These are phyloP conservation scores for Hecatera dysodea DNA, from an alignment of 2,888 invertebrate genomes.

Conservation along the genomic window DNA sequence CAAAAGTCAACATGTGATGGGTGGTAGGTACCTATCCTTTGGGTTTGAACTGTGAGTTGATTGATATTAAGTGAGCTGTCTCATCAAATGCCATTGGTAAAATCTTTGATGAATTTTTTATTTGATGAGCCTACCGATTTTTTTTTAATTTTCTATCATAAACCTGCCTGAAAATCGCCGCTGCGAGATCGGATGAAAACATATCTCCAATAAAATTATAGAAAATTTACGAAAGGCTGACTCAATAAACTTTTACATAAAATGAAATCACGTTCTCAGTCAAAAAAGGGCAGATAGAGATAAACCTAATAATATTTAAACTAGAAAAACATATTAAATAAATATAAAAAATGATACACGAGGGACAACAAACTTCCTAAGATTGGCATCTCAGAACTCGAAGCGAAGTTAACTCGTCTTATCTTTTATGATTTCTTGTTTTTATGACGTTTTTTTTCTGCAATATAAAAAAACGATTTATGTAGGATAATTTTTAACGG, in stretches of 20 bases:
- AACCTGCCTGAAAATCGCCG: neutral
- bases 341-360: constrained; percentile 27
- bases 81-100: too few species aligned
- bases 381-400: constrained; percentile 51
- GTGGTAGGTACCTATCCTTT: too few species aligned
- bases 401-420: constrained; percentile 30
- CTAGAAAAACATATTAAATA: constrained; percentile 21
- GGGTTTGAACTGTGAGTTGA: too few species aligned
- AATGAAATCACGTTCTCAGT: constrained; percentile 33
- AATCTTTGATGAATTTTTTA: too few species aligned
- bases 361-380: constrained; percentile 13
- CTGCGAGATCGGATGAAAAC: constrained; percentile 1
- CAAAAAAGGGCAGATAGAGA: constrained; percentile 23
- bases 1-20: too few species aligned
- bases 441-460: constrained; percentile 35
- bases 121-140: too few species aligned
- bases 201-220: constrained; percentile 7
- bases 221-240: constrained; percentile 5
- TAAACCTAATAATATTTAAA: constrained; percentile 25
- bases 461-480: constrained; percentile 12
- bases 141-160: neutral
- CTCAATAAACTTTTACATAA: constrained; percentile 11
- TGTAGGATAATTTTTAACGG: neutral
- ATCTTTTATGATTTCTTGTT: constrained; percentile 27
- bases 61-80: too few species aligned